phyloP scores from a whole-genome alignment of 2,888 invertebrate species.

The Ectemnius cavifrons region DNA sequence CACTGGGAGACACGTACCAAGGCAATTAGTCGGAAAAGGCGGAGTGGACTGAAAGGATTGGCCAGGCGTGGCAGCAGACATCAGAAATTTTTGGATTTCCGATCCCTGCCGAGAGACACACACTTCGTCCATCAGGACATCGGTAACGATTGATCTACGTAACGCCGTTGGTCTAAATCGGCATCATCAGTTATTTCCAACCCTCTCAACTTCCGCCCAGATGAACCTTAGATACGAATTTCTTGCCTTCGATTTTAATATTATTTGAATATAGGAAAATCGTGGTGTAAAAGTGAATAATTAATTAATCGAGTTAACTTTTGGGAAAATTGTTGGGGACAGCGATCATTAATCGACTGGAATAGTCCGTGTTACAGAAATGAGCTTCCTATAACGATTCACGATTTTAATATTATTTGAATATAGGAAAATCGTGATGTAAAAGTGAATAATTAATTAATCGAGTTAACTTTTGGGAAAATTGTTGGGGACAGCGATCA shows the following conservation, averaged over 20 bases:
- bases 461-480: no score
- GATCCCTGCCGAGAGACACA: slow-evolving; percentile 52
- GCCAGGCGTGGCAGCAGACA: slow-evolving; percentile 66
- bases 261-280: no score
- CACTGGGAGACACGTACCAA: slow-evolving; percentile 12
- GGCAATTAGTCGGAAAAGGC: slow-evolving; percentile 72
- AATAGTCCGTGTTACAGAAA: no score
- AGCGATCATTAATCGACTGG: no score
- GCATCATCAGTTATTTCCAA: slow-evolving; percentile 45
- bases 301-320: no score
- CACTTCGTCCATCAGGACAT: slow-evolving; percentile 47
- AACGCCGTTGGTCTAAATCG: slow-evolving; percentile 32
- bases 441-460: no score
- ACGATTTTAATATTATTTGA: not conserved
- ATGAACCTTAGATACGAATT: not conserved
- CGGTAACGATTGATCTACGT: slow-evolving; percentile 58
- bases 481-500: no score
- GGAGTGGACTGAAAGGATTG: slow-evolving; percentile 72
- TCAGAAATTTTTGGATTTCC: slow-evolving; percentile 37
- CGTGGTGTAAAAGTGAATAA: no score
- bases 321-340: no score
- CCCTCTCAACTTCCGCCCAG: slow-evolving; percentile 23
- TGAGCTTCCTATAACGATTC: no score
- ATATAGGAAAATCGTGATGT: no score
- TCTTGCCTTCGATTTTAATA: not conserved